These are phyloP conservation scores for Chymomyza fuscimana DNA, from an alignment of 2,888 invertebrate species.

Conservation along the genomic window DNA sequence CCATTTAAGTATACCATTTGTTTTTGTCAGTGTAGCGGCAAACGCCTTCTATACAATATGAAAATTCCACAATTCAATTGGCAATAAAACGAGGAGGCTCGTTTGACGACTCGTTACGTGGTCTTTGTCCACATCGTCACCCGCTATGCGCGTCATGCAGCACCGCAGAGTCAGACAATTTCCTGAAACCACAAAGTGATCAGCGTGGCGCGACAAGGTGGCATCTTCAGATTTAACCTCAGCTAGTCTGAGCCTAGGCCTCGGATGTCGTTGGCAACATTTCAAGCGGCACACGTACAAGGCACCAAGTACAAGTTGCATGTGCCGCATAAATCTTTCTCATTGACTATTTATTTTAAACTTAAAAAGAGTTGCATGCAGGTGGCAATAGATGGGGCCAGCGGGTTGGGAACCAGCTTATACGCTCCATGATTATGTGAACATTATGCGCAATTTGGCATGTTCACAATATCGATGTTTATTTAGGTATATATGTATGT, in stretches of 20 bases:
- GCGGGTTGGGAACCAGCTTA: background rate
- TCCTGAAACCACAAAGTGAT: constrained; percentile 60
- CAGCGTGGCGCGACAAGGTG: constrained; percentile 59
- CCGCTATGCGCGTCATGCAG: constrained; percentile 41
- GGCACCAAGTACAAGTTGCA: constrained; percentile 47
- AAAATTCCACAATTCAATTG: constrained; percentile 63
- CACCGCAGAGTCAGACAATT: constrained; percentile 48
- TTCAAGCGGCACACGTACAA: constrained; percentile 41
- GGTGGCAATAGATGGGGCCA: background rate
- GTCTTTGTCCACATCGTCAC: constrained; percentile 36
- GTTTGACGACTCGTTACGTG: constrained; percentile 74
- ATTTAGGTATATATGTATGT: background rate
- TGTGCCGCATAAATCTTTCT: constrained; percentile 68
- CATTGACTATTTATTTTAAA: constrained; percentile 48
- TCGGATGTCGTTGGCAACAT: constrained; percentile 18
- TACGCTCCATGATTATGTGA: background rate
- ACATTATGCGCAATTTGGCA: constrained; percentile 8
- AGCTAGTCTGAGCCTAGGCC: constrained; percentile 1
- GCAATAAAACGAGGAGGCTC: constrained; percentile 64
- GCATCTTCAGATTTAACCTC: constrained; percentile 35
- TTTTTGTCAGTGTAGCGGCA: background rate
- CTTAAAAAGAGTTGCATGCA: constrained; percentile 41
- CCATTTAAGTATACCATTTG: background rate
- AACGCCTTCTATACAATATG: constrained; percentile 38
- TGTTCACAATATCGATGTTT: background rate